Evolutionary conservation across 2,888 invertebrate species (phyloP).

Genomic region (Chrysopilus asiliformis): DNA sequence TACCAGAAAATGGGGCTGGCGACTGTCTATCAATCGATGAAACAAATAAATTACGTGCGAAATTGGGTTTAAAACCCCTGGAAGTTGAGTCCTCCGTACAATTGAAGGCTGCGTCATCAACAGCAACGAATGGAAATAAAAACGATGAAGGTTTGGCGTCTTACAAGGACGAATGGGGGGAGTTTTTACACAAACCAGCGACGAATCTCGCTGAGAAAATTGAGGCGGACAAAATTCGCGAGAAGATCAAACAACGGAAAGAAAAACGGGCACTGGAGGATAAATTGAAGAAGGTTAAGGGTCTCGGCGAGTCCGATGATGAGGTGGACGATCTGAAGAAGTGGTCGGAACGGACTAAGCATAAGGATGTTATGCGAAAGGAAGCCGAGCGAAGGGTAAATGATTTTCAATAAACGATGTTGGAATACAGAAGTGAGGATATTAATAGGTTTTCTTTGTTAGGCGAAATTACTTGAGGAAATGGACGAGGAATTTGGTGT

Average conservation of each 20-base stretch:
- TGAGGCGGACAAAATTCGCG: constrained; percentile 66
- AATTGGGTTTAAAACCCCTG: constrained; percentile 86
- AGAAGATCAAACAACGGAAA: constrained; percentile 60
- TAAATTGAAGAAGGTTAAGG: constrained; percentile 31
- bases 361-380: constrained; percentile 61
- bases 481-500: constrained; percentile 92
- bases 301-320: constrained; percentile 52
- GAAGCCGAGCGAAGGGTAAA: constrained; percentile 58
- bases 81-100: constrained; percentile 42
- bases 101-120: constrained; percentile 7
- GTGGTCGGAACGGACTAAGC: constrained; percentile 76
- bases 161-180: constrained; percentile 62
- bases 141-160: constrained; percentile 52
- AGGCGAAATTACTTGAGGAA: constrained; percentile 89
- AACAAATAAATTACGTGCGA: constrained; percentile 79
- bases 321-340: constrained; percentile 58
- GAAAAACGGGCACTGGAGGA: constrained; percentile 66
- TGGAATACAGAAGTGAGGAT: too few species aligned
- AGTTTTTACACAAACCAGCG: constrained; percentile 79
- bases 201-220: constrained; percentile 58
- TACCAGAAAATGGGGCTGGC: constrained; percentile 34
- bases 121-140: constrained; percentile 33
- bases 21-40: constrained; percentile 64
- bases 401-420: neutral
- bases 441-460: constrained; percentile 11